Evolutionary conservation across 2,797 vertebrate species (phyloP), one percentile per base, ranked within the genome.

Genomic region (Hafferia zeledoni): DNA sequence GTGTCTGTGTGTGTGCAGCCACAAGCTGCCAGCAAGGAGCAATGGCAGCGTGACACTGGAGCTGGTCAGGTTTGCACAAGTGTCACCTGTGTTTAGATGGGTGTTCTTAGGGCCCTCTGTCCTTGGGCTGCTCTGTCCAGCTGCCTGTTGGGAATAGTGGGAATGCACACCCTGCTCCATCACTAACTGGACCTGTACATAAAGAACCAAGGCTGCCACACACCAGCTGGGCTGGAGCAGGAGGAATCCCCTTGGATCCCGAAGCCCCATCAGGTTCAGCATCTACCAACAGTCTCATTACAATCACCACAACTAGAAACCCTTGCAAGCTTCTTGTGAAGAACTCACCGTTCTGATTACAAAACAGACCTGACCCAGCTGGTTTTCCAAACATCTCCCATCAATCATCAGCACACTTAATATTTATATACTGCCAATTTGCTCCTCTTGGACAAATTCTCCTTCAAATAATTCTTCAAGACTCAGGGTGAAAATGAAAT

Each of bases 31-130:
- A 80, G 47, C 0, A 0, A 31, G 11, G 31, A 74, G 22, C 14
- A 59, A 43, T 0, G 0, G 2, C 47, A 49, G 47, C 2, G 47
- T 49, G 23, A 25, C 47, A 49, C 47, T 49, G 47, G 24, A 14
- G 23, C 13, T 49, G 46, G 47, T 25, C 47, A 49, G 47, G 47
- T 53, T 31, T 53, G 30, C 18, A 53, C 52, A 53, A 53, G 18
- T 53, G 52, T 17, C 52, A 17, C 52, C 52, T 53, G 52, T 31
- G 52, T 53, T 31, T 53, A 31, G 30, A 16, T 53, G 52, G 11
- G 20, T 23, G 22, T 47, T 47, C 46, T 47, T 47, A 47, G 23
- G 46, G 46, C 30, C 17, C 52, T 31, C 52, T 53, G 18, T 20
- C 30, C 30, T 53, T 20, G 52, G 20, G 30, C 52, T 31, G 30